Base-by-base conservation (phyloP, 2,888 invertebrate genomes). In the Ligdia adustata region DNA sequence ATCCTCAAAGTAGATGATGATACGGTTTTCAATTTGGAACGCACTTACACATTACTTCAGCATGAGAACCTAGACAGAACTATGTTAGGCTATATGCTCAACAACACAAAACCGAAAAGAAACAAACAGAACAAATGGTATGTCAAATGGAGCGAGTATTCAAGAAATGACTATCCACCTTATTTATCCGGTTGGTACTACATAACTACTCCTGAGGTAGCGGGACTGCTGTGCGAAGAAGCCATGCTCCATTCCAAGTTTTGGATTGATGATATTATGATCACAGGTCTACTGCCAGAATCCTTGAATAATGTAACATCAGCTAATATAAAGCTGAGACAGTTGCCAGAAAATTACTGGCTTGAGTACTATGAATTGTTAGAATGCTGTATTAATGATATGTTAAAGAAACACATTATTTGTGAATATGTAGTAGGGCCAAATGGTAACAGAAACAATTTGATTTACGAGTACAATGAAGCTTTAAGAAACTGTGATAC, bases 211-310 rank as follows among this genome's bases (percentile, higher is more conserved):
- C 92, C 93, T 0, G 82, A 91, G 53, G 91, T 93, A 1, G 94
- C 94, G 0, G 69, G 72, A 9, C 83, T 82, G 11, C 69, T 98
- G 35, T 85, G 92, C 12, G 69, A 86, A 2, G 84, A 91, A 57
- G 91, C 93, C 0, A 71, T 82, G 16, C 72, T 80, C 20, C 83
- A 92, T n/a, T 85, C 91, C 9, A 95, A 94, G 64, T 97, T 98
- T 82, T 98, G 98, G 97, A 97, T 98, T 49, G 98, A 98, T 70
- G 98, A 98, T 73, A 94, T 96, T 29, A 95, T 94, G 73, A 82
- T 98, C 0, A 98, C 97, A 0, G 98, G 98, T 1, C 88, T 96
- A 34, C 79, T 97, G 16, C 91, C 94, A 4, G 82, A 92, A 39
- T 82, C 90, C 15, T 74, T 93, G 13, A 83, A 86, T n/a, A 37